Conservation (phyloP, 2,113 vertebrate genomes). For the Bufo gargarizans region DNA sequence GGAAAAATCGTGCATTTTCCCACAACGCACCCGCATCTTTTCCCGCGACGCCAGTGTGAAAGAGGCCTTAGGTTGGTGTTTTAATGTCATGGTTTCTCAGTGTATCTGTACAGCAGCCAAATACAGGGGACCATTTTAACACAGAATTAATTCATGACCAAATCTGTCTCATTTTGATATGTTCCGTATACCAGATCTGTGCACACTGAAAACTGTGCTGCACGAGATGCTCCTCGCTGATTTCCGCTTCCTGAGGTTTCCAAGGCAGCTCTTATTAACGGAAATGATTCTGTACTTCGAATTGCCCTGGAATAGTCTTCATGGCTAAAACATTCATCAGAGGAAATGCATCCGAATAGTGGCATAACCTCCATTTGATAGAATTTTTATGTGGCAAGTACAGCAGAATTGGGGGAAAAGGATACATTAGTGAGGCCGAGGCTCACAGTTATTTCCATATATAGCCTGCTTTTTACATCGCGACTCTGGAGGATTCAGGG, state of each 20-base stretch:
- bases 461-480: too few relatives aligned
- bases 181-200: not conserved
- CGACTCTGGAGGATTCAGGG: too few relatives aligned
- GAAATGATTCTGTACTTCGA: not conserved
- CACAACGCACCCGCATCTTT: too few relatives aligned
- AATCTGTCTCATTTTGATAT: not conserved
- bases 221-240: not conserved
- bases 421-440: too few relatives aligned
- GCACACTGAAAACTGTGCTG: not conserved
- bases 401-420: too few relatives aligned
- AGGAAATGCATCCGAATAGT: not conserved
- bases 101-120: not conserved
- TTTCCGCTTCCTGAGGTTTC: not conserved
- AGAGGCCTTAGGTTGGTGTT: too few relatives aligned
- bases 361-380: not conserved
- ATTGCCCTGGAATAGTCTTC: not conserved
- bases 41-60: too few relatives aligned
- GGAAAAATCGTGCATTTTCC: too few relatives aligned
- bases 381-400: not conserved
- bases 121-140: not conserved
- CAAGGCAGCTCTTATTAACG: slow-evolving; percentile 18
- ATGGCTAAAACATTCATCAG: not conserved
- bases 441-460: too few relatives aligned
- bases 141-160: not conserved
- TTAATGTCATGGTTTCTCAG: not conserved